Conservation (phyloP, 2,797 vertebrate genomes). For the Macrochelys suwanniensis region DNA sequence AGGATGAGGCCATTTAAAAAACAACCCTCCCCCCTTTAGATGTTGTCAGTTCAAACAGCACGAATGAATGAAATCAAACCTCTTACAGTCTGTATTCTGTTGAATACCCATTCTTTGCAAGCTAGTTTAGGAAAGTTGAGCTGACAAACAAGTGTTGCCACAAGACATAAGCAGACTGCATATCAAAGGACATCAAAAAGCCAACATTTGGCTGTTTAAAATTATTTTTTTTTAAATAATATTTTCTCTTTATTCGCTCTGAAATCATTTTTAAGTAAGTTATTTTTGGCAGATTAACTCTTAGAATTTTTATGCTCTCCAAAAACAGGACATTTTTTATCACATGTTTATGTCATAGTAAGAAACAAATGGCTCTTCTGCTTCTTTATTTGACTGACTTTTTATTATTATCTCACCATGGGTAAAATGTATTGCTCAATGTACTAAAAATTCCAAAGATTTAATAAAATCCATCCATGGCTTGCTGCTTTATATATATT, state of each 20-base stretch:
- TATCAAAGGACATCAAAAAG: background rate
- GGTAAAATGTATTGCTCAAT: background rate
- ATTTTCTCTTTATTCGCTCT: background rate
- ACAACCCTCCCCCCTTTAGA: too few relatives aligned
- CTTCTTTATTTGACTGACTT: background rate
- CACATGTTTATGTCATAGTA: background rate
- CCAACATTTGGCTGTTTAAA: background rate
- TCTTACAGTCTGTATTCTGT: background rate
- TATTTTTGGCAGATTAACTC: background rate
- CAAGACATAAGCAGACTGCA: background rate
- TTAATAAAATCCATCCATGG: background rate
- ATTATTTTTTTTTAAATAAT: background rate
- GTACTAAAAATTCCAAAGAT: background rate
- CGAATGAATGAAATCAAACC: background rate
- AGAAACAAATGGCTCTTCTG: background rate
- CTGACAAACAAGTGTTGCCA: background rate
- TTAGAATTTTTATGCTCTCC: background rate
- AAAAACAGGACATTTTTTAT: background rate
- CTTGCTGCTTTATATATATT: background rate
- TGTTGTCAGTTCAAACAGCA: background rate
- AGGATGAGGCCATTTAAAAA: too few relatives aligned
- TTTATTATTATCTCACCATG: background rate
- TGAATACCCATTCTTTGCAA: background rate
- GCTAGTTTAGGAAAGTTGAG: background rate
- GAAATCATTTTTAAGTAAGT: background rate